These are phyloP conservation scores for Prionchulus punctatus DNA, from an alignment of 2,888 invertebrate genomes.

Conservation along the genomic window DNA sequence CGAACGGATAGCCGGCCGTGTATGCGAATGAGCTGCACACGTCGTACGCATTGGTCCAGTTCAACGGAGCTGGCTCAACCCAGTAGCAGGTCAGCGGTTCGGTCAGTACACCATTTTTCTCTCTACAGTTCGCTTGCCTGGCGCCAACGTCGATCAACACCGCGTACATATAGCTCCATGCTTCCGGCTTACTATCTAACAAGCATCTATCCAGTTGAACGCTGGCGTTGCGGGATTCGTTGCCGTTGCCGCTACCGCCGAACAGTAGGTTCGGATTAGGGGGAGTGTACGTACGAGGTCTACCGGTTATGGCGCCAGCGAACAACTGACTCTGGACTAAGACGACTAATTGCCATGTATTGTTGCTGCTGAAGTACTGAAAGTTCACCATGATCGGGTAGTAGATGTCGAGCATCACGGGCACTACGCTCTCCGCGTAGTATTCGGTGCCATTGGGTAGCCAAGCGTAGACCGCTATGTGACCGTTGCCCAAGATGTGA, in stretches of 20 bases:
- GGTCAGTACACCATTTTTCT: background rate
- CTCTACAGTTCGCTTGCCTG: background rate
- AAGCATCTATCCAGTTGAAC: background rate
- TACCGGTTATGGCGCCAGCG: background rate
- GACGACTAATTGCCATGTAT: background rate
- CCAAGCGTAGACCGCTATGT: too few species aligned
- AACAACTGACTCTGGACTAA: background rate
- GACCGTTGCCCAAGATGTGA: background rate
- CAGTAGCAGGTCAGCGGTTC: background rate
- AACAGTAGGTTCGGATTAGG: background rate
- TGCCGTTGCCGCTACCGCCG: background rate
- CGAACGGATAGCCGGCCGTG: background rate
- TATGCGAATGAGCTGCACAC: background rate
- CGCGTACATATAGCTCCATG: too few species aligned
- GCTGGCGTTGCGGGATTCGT: background rate
- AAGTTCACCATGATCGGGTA: background rate
- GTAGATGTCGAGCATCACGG: background rate
- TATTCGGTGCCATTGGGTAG: too few species aligned
- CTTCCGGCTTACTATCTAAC: too few species aligned
- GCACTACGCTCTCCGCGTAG: background rate
- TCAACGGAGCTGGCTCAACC: too few species aligned
- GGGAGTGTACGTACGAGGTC: background rate
- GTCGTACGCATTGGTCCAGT: too few species aligned
- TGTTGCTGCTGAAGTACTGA: background rate
- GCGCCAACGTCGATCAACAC: background rate